These are phyloP conservation scores for Euleptes europaea DNA, from an alignment of 2,113 vertebrate species.

Conservation along the genomic window DNA sequence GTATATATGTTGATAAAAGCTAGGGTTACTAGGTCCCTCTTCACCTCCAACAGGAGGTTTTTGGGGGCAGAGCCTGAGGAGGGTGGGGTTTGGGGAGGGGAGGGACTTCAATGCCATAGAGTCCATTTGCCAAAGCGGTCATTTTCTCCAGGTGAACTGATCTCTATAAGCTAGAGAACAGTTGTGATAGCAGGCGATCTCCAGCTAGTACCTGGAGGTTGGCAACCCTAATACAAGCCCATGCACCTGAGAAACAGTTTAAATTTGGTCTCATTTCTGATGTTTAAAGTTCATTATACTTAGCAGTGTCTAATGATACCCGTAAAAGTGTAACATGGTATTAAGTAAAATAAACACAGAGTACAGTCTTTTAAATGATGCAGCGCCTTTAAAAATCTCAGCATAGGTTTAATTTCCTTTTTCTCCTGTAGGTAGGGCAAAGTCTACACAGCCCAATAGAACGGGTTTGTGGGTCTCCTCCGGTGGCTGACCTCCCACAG, in stretches of 20 bases:
- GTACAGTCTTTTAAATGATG: background rate
- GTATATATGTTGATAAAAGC: too few species aligned
- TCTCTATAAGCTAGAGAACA: too few species aligned
- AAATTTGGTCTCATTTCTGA: background rate
- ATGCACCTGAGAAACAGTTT: background rate
- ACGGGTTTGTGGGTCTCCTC: background rate
- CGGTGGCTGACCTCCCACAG: background rate
- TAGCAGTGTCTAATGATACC: background rate
- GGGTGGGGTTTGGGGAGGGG: too few species aligned
- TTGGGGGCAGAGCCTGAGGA: too few species aligned
- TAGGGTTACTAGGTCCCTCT: too few species aligned
- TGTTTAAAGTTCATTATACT: background rate
- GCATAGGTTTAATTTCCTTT: background rate
- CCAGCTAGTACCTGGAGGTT: too few species aligned
- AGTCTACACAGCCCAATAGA: accelerated
- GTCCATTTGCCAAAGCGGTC: too few species aligned
- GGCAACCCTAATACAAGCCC: background rate
- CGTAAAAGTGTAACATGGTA: background rate
- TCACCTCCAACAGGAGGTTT: too few species aligned
- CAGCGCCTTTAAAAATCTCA: slow-evolving; percentile 3
- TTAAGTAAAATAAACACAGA: slow-evolving; percentile 1
- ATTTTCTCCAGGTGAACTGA: too few species aligned
- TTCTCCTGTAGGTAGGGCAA: background rate
- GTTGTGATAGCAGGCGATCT: too few species aligned
- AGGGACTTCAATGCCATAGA: too few species aligned